phyloP scores from a whole-genome alignment of 2,888 invertebrate genomes.

The Ornithoptera priamus region DNA sequence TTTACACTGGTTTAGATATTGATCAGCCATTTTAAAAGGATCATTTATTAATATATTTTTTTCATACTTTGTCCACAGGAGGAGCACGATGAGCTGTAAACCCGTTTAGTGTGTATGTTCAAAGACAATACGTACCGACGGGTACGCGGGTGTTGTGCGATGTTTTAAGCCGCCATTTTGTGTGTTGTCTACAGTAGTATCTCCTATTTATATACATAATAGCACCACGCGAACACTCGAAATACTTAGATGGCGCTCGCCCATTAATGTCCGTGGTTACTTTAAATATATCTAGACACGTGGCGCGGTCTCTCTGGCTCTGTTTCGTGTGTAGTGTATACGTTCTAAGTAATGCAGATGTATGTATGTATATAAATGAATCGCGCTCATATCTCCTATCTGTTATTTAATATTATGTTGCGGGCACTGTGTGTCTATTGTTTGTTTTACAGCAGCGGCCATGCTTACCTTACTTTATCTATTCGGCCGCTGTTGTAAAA shows the following conservation, averaged over 20 bases:
- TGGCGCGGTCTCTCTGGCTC: slow-evolving; percentile 2
- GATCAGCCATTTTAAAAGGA: not conserved
- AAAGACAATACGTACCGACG: slow-evolving; percentile 62
- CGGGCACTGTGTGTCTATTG: slow-evolving; percentile 43
- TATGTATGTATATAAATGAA: slow-evolving; percentile 37
- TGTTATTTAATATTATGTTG: slow-evolving; percentile 36
- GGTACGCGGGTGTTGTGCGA: slow-evolving; percentile 47
- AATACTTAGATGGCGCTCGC: slow-evolving; percentile 48
- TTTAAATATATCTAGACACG: slow-evolving; percentile 16
- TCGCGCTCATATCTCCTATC: slow-evolving; percentile 30
- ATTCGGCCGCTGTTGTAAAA: slow-evolving; percentile 55
- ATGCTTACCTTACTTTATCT: slow-evolving; percentile 40
- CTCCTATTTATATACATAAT: slow-evolving; percentile 38
- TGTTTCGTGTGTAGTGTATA: slow-evolving; percentile 1
- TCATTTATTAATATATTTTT: not conserved
- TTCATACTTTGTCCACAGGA: slow-evolving; percentile 58
- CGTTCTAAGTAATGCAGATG: slow-evolving; percentile 30
- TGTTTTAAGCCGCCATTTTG: slow-evolving; percentile 25
- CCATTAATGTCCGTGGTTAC: slow-evolving; percentile 29
- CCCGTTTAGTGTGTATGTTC: slow-evolving; percentile 48
- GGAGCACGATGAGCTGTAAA: slow-evolving; percentile 75
- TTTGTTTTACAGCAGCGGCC: slow-evolving; percentile 33
- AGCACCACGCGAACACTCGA: slow-evolving; percentile 47
- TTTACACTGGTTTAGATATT: not conserved
- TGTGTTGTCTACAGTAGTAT: slow-evolving; percentile 39